Evolutionary conservation across 2,113 vertebrate genomes (phyloP).

Genomic region (Anarhynchus alexandrinus): DNA sequence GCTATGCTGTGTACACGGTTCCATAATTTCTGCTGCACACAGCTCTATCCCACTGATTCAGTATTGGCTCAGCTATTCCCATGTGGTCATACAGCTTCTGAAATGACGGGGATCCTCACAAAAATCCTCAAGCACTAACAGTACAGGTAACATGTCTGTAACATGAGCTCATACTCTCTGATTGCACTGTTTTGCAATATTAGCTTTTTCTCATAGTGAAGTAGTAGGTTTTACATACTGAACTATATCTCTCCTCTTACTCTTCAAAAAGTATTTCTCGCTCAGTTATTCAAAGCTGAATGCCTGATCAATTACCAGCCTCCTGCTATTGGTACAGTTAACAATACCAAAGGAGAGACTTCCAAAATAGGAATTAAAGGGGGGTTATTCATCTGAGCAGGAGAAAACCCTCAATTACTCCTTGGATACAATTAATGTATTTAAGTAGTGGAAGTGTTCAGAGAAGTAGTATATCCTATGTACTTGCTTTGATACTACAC

Average conservation of each 20-base stretch:
- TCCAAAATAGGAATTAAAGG: background rate
- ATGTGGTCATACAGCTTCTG: background rate
- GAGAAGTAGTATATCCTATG: background rate
- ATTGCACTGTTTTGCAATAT: background rate
- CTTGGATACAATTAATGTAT: background rate
- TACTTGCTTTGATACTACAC: background rate
- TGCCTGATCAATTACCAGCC: background rate
- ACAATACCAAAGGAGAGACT: background rate
- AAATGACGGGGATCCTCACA: background rate
- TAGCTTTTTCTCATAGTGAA: background rate
- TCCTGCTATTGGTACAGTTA: background rate
- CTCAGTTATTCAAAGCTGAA: background rate
- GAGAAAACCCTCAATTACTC: background rate
- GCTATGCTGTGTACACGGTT: background rate
- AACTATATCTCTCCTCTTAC: background rate
- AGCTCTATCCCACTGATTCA: background rate
- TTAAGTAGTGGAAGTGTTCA: background rate
- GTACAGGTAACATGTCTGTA: background rate
- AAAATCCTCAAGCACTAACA: background rate
- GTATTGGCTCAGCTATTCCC: background rate
- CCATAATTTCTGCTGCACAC: background rate
- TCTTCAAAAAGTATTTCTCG: background rate
- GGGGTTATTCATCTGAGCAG: background rate
- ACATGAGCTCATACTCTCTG: background rate
- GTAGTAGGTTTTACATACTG: background rate